Evolutionary conservation across 2,797 vertebrate genomes (phyloP).

Genomic region (Acropternis orthonyx): DNA sequence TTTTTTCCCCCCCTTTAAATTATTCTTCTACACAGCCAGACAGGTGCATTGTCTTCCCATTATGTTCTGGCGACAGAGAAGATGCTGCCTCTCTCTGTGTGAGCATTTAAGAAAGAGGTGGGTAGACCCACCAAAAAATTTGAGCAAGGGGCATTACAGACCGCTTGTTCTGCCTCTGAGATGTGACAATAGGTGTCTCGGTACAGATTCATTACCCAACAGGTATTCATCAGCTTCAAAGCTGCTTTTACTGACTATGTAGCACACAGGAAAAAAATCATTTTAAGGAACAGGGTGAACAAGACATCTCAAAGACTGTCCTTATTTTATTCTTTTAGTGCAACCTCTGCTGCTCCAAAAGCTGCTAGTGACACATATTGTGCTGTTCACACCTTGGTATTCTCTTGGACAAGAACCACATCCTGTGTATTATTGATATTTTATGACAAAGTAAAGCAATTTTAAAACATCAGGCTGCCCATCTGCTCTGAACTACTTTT

Average conservation of each 20-base stretch:
- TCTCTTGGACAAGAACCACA: slow-evolving; percentile 50
- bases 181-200: neutral
- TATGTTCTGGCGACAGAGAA: neutral
- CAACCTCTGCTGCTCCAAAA: slow-evolving; percentile 3
- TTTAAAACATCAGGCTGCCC: slow-evolving; percentile 51
- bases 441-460: slow-evolving; percentile 57
- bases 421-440: slow-evolving; percentile 53
- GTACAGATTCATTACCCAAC: neutral
- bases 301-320: slow-evolving; percentile 27
- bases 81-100: neutral
- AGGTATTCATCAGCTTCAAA: slow-evolving; percentile 30
- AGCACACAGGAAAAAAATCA: neutral
- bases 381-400: slow-evolving; percentile 26
- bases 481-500: slow-evolving; percentile 55
- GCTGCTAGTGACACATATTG: slow-evolving; percentile 2
- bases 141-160: neutral
- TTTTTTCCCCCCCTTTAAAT: neutral
- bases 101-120: neutral
- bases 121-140: slow-evolving; percentile 1
- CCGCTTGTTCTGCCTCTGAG: neutral
- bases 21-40: slow-evolving; percentile 22
- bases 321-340: neutral
- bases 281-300: slow-evolving; percentile 45
- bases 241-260: neutral
- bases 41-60: slow-evolving; percentile 35